Evolutionary conservation across 23 tunicate genomes (phyloP), one percentile per base, ranked within the genome.

Genomic region (Styela plicata): DNA sequence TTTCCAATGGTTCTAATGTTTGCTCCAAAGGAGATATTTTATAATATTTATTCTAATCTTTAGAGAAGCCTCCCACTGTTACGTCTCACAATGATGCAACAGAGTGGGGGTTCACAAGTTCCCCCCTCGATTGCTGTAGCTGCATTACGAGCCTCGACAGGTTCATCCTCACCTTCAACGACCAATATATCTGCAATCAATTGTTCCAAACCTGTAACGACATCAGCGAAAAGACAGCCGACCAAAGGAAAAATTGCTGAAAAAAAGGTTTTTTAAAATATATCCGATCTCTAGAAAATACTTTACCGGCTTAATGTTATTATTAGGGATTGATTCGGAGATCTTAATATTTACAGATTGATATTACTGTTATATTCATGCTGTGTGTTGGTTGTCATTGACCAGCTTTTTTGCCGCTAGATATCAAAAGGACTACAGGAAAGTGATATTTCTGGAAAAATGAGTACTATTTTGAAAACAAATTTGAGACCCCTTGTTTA

Each of bases 61-160:
- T 84, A 93, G 98, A 80, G 82, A 82, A 88, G 94, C 57, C 78
- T 93, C 32, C 98, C 98, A 23, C 71, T 93, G 32, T 78, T 93
- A 13, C 84, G 98, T 17, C 70, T 93, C 13, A 88, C 93, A 2
- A 93, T 93, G 98, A 82, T 88, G 85, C 98, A 93, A 34, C 98
- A 93, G 73, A 82, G 70, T 1, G 82, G 69, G 31, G 83, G 75
- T 3, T 81, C 74, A 1, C 52, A 33, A 36, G 85, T 82, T 10
- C 87, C 94, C 21, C 61, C 84, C 22, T 25, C 83, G 25, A 74
- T 89, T 1, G 94, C 85, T 2, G 84, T 24, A 32, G 88, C 86
- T 64, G 91, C 86, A 44, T 68, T 80, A 26, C 69, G 82, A 26
- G 73, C 82, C 44, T 73, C 88, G n/a, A 3, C 86, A 63, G 20